Evolutionary conservation across 2,797 vertebrate species (phyloP).

Genomic region (Peromyscus attwateri): DNA sequence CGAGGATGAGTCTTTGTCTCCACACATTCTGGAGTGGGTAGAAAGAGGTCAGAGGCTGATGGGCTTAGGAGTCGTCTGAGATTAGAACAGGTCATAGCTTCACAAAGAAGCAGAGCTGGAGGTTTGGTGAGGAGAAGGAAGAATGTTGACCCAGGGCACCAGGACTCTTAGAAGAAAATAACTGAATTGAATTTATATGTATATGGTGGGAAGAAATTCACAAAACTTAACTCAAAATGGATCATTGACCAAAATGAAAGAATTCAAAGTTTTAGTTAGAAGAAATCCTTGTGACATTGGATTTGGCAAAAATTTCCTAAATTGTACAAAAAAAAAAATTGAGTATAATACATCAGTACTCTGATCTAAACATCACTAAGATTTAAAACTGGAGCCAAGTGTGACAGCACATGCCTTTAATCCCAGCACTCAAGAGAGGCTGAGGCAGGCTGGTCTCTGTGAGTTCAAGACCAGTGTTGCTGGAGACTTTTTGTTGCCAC

Average conservation of each 20-base stretch:
- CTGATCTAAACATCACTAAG: neutral
- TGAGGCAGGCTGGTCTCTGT: neutral
- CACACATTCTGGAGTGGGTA: neutral
- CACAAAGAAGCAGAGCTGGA: neutral
- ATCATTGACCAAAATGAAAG: conserved; percentile 25
- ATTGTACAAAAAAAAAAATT: conserved; percentile 20
- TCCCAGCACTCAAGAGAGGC: neutral
- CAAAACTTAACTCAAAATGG: conserved; percentile 39
- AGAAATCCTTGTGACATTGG: neutral
- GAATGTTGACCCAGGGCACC: neutral
- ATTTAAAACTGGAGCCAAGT: neutral
- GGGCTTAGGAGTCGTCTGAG: neutral
- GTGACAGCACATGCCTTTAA: neutral
- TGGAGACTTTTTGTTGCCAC: neutral
- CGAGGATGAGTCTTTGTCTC: neutral
- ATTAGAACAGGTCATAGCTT: neutral
- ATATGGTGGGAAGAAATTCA: neutral
- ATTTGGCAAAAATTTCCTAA: conserved; percentile 63
- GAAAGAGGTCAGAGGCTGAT: conserved; percentile 21
- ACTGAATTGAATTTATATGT: neutral
- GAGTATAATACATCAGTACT: neutral
- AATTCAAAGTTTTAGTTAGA: conserved; percentile 56
- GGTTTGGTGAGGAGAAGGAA: neutral
- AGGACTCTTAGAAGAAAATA: conserved; percentile 11
- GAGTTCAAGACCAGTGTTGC: neutral